These are phyloP conservation scores for Ptychodera flava DNA, from an alignment of 35 echinoderm and acorn worm species.

Conservation along the genomic window DNA sequence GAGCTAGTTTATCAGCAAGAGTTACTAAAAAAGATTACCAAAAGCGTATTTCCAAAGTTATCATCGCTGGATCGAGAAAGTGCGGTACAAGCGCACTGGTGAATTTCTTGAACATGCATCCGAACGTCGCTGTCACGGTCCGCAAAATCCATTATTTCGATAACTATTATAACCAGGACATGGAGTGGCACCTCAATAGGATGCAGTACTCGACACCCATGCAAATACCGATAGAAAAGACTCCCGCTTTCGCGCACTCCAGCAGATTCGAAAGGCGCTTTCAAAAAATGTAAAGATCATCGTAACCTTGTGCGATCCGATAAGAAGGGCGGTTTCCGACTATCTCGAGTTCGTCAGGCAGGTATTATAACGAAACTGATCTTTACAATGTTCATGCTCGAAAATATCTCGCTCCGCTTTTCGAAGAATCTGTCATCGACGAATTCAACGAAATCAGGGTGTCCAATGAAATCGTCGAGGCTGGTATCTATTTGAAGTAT, in stretches of 20 bases:
- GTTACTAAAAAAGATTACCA: conserved; percentile 5
- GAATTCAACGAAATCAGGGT: conserved; percentile 32
- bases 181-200: conserved; percentile 14
- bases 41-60: conserved; percentile 18
- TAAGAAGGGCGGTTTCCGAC: not conserved
- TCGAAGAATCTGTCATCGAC: conserved; percentile 70
- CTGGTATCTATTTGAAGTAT: conserved; percentile 58
- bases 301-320: not conserved
- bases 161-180: not conserved
- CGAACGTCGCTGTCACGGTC: not conserved
- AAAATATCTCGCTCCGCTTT: conserved; percentile 30
- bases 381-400: not conserved
- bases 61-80: conserved; percentile 27
- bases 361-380: not conserved
- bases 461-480: conserved; percentile 52
- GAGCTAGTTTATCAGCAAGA: not conserved
- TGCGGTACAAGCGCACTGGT: conserved; percentile 6
- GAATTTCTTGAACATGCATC: conserved; percentile 13
- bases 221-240: conserved; percentile 38
- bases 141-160: conserved; percentile 23
- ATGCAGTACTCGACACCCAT: conserved; percentile 21
- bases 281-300: not conserved
- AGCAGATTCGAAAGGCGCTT: not conserved
- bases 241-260: conserved; percentile 50
- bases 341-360: not conserved